These are phyloP conservation scores for Sisor rabdophorus DNA, from an alignment of 2,113 vertebrate species.

Conservation along the genomic window DNA sequence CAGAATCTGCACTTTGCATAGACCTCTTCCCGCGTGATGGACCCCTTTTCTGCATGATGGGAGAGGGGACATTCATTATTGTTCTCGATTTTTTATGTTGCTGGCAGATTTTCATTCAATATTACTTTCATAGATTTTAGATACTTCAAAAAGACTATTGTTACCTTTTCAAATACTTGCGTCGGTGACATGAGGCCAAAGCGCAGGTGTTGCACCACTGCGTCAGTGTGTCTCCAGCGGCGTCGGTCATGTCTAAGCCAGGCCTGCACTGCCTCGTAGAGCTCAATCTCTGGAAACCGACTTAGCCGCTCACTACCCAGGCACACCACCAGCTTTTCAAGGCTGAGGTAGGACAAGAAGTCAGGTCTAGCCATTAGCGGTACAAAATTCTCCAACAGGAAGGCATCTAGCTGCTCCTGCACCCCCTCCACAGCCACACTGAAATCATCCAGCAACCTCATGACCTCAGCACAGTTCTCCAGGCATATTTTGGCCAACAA, in stretches of 20 bases:
- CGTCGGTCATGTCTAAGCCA: constrained; percentile 97
- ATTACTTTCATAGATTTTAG: too few relatives aligned
- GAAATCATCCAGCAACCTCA: constrained; percentile 98
- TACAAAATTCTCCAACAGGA: constrained; percentile 96
- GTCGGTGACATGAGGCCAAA: constrained; percentile 98
- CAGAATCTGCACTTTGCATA: too few relatives aligned
- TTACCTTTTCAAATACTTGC: constrained; percentile 91
- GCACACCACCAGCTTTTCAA: constrained; percentile 93
- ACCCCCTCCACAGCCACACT: constrained; percentile 97
- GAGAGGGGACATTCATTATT: too few relatives aligned
- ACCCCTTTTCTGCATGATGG: too few relatives aligned
- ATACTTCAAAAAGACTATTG: neutral
- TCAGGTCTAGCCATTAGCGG: constrained; percentile 95
- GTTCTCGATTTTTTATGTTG: too few relatives aligned
- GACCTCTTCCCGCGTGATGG: too few relatives aligned
- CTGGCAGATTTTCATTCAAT: too few relatives aligned
- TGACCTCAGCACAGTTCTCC: constrained; percentile 98
- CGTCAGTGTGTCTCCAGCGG: constrained; percentile 96
- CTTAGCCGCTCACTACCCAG: constrained; percentile 93
- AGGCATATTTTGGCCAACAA: constrained; percentile 97
- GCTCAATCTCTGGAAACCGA: constrained; percentile 94
- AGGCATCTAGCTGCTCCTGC: constrained; percentile 92
- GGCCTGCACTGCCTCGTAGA: constrained; percentile 94
- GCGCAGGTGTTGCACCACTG: constrained; percentile 95
- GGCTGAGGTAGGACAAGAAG: constrained; percentile 95